A percentile compares a stretch with the other conserved stretches of the same genome.
phyloP scores from a whole-genome alignment of 1,140 invertebrate genomes.

The Drosophila pallidifrons region DNA sequence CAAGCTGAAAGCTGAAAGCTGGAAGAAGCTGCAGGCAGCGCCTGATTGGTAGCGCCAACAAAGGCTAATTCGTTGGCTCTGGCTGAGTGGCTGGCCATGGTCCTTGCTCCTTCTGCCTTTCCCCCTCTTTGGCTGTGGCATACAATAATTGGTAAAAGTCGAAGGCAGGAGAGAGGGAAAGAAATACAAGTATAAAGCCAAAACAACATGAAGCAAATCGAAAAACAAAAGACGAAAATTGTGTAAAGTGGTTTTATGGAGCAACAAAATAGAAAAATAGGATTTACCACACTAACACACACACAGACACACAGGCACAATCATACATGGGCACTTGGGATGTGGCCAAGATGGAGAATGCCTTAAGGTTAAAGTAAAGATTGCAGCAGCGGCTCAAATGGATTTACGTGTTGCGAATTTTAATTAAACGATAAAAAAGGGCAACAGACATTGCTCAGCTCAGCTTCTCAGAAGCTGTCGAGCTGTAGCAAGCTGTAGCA shows the following conservation, averaged over 20 bases:
- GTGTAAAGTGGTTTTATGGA: slow-evolving; percentile 82
- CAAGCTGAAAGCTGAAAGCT: background rate
- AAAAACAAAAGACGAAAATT: slow-evolving; percentile 84
- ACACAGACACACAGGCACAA: slow-evolving; percentile 20
- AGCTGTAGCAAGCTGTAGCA: slow-evolving; percentile 1
- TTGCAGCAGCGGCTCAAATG: slow-evolving; percentile 83
- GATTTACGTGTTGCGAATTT: slow-evolving; percentile 84
- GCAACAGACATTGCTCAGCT: slow-evolving; percentile 65
- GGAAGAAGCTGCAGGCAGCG: slow-evolving; percentile 35
- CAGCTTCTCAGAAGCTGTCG: slow-evolving; percentile 2
- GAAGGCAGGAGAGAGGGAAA: slow-evolving; percentile 23
- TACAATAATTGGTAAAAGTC: slow-evolving; percentile 81
- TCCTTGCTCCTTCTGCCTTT: slow-evolving; percentile 18
- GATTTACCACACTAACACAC: slow-evolving; percentile 72
- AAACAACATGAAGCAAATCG: slow-evolving; percentile 69
- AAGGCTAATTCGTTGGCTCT: slow-evolving; percentile 75
- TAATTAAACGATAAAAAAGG: slow-evolving; percentile 82
- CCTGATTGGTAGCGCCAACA: slow-evolving; percentile 80
- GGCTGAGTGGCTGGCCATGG: slow-evolving; percentile 44
- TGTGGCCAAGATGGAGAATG: slow-evolving; percentile 53
- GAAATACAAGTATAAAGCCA: slow-evolving; percentile 35
- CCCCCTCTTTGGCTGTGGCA: slow-evolving; percentile 27
- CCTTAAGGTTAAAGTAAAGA: slow-evolving; percentile 84
- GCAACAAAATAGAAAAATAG: slow-evolving; percentile 83
- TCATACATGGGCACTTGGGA: slow-evolving; percentile 40